Evolutionary conservation across 2,888 invertebrate genomes (phyloP).

Genomic region (Miltochrista miniata): DNA sequence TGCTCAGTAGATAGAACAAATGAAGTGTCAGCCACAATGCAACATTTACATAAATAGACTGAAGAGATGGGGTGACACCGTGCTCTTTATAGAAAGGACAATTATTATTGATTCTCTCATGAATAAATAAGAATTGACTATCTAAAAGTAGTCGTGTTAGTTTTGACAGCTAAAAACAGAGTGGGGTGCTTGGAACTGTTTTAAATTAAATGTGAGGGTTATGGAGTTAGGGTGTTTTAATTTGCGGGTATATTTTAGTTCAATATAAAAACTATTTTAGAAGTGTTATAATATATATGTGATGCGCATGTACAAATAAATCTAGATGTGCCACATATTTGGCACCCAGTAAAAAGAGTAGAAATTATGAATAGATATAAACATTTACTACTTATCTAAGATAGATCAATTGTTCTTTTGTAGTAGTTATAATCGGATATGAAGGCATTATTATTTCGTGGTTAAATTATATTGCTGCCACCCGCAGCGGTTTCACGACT

Average conservation of each 20-base stretch:
- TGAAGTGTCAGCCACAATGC: conserved; percentile 75
- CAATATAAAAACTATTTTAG: no score
- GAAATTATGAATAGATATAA: conserved; percentile 37
- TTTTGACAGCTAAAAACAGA: conserved; percentile 7
- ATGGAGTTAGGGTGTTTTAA: neutral
- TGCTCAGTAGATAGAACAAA: conserved; percentile 73
- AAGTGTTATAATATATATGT: no score
- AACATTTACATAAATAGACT: conserved; percentile 75
- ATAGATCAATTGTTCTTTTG: conserved; percentile 47
- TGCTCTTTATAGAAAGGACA: conserved; percentile 44
- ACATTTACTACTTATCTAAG: conserved; percentile 44
- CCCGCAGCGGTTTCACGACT: conserved; percentile 4
- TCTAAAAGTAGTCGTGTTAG: conserved; percentile 25
- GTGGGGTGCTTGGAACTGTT: neutral
- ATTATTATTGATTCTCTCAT: conserved; percentile 54
- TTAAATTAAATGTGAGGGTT: neutral
- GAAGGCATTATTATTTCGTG: conserved; percentile 32
- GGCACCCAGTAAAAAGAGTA: no score
- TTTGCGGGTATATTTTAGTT: neutral
- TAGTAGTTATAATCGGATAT: conserved; percentile 53
- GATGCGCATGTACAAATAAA: no score
- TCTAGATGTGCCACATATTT: no score
- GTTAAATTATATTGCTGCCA: conserved; percentile 20
- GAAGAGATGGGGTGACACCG: conserved; percentile 51
- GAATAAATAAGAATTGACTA: conserved; percentile 42